Evolutionary conservation across 2,888 invertebrate species (phyloP).

Genomic region (Biston stratarius): DNA sequence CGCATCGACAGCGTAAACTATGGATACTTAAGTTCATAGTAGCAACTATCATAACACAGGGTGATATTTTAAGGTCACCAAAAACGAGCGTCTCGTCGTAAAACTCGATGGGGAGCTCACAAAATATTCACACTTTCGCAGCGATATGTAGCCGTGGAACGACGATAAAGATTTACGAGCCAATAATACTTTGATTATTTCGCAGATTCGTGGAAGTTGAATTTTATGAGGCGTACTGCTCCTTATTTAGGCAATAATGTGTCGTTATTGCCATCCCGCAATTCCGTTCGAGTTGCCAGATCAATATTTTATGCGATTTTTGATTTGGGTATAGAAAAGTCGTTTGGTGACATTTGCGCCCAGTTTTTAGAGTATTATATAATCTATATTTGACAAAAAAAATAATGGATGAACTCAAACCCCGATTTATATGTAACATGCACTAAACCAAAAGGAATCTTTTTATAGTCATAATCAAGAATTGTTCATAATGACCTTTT

Average conservation of each 20-base stretch:
- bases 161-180: constrained; percentile 80
- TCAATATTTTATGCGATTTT: constrained; percentile 57
- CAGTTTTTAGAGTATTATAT: constrained; percentile 18
- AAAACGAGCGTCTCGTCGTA: constrained; percentile 49
- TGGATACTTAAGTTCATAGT: constrained; percentile 17
- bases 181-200: constrained; percentile 83
- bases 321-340: constrained; percentile 31
- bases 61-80: constrained; percentile 47
- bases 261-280: constrained; percentile 64
- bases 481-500: too few relatives aligned
- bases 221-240: constrained; percentile 76
- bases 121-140: constrained; percentile 73
- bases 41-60: constrained; percentile 37
- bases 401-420: not conserved
- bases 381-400: not conserved
- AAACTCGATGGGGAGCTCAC: constrained; percentile 67
- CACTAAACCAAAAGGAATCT: too few relatives aligned
- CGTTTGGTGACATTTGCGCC: constrained; percentile 23
- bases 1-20: not conserved
- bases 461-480: too few relatives aligned
- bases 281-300: constrained; percentile 57
- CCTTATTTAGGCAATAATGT: constrained; percentile 78
- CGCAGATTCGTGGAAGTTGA: constrained; percentile 79
- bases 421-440: too few relatives aligned
- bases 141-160: constrained; percentile 61